Evolutionary conservation across 2,888 invertebrate species (phyloP).

Genomic region (Lacanobia oleracea): DNA sequence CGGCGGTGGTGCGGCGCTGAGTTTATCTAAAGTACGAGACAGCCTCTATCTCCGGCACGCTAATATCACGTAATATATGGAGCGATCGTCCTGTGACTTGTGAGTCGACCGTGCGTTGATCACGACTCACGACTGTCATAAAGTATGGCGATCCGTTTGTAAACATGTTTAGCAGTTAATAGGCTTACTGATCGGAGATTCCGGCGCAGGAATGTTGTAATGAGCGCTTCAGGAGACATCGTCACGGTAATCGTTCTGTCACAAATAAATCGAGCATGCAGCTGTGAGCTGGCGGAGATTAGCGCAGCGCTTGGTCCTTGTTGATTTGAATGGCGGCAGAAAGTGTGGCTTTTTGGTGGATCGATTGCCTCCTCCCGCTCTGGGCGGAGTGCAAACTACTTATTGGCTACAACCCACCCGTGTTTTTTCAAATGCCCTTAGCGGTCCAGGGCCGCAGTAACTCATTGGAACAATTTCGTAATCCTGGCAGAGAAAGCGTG

Average conservation of each 20-base stretch:
- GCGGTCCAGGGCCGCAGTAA: no score
- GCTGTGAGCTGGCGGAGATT: constrained; percentile 15
- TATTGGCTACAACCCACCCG: no score
- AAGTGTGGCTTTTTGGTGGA: not conserved
- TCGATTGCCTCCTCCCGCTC: no score
- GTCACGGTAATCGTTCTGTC: constrained; percentile 24
- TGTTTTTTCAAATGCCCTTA: no score
- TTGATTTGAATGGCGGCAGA: not conserved
- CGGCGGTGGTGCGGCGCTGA: constrained; percentile 28
- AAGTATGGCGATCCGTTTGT: constrained; percentile 52
- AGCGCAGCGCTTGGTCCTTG: not conserved
- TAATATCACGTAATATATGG: constrained; percentile 34
- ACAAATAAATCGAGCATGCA: constrained; percentile 21
- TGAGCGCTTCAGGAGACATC: constrained; percentile 32
- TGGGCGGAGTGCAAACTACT: no score
- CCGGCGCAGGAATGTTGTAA: constrained; percentile 39
- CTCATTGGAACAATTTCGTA: no score
- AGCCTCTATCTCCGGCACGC: constrained; percentile 23
- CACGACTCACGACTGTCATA: constrained; percentile 28
- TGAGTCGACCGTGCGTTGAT: constrained; percentile 4
- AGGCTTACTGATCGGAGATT: constrained; percentile 43
- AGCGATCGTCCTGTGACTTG: constrained; percentile 20
- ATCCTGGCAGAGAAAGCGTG: no score
- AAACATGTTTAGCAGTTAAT: constrained; percentile 59
- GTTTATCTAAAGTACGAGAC: constrained; percentile 43